Evolutionary conservation across 2,797 vertebrate species (phyloP).

Genomic region (Darevskia mixta): DNA sequence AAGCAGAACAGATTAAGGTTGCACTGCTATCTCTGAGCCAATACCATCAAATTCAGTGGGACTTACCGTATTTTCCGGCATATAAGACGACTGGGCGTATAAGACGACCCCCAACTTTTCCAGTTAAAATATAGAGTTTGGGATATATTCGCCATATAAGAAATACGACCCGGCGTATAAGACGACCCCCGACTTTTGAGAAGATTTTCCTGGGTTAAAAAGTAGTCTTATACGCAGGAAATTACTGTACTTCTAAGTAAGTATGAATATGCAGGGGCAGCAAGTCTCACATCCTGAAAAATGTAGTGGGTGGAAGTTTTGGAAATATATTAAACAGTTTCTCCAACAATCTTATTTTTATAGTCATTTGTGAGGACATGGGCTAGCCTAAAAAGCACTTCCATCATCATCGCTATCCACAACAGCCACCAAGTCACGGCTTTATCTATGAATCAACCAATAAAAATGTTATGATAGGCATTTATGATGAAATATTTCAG

Average conservation of each 20-base stretch:
- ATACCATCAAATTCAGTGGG: not conserved
- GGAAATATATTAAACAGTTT: not conserved
- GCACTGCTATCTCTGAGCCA: not conserved
- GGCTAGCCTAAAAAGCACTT: not conserved
- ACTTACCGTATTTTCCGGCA: too few relatives aligned
- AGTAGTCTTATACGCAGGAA: too few relatives aligned
- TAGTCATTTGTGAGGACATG: not conserved
- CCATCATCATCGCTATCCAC: not conserved
- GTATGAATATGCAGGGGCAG: not conserved
- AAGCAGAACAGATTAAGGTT: not conserved
- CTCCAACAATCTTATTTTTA: not conserved
- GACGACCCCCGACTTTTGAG: too few relatives aligned
- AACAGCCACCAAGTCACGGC: not conserved
- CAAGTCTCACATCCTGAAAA: not conserved
- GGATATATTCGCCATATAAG: too few relatives aligned
- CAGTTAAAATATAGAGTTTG: too few relatives aligned
- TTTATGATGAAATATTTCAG: not conserved
- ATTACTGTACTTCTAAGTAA: not conserved
- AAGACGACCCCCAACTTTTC: too few relatives aligned
- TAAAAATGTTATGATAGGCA: not conserved
- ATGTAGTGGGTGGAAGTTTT: not conserved
- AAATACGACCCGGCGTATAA: too few relatives aligned
- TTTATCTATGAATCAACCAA: not conserved
- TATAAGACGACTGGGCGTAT: too few relatives aligned
- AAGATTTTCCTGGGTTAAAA: too few relatives aligned